phyloP scores from a whole-genome alignment of 1,140 invertebrate genomes.

The Philopotamus ludificatus region DNA sequence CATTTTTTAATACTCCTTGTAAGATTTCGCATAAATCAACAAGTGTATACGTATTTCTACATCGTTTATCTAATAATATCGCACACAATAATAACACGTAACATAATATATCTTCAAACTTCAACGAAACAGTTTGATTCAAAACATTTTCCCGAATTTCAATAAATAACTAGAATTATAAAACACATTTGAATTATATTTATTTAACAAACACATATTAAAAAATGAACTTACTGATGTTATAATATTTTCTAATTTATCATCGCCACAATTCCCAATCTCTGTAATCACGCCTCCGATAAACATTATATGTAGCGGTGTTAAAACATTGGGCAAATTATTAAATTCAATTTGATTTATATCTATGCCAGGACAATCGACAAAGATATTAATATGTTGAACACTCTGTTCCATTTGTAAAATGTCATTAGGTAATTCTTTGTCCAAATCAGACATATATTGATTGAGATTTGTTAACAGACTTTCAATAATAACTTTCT shows the following conservation, averaged over 20 bases:
- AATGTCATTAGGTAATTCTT: neutral
- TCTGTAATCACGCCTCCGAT: no score
- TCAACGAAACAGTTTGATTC: neutral
- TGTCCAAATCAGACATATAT: neutral
- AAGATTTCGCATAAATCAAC: neutral
- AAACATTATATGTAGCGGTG: neutral
- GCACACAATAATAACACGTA: neutral
- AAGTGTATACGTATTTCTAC: neutral
- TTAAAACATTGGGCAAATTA: neutral
- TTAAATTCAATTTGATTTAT: neutral
- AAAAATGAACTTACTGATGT: no score
- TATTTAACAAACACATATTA: no score
- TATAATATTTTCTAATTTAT: no score
- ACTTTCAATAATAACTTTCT: neutral
- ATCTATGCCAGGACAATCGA: conserved; percentile 4
- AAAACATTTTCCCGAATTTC: neutral
- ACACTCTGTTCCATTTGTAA: neutral
- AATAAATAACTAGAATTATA: neutral
- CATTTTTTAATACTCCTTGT: neutral
- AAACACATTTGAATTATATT: no score
- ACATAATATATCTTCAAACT: neutral
- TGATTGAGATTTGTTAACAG: neutral
- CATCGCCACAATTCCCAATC: neutral
- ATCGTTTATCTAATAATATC: conserved; percentile 1
- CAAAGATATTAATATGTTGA: neutral